These are phyloP conservation scores for Nephrotoma guestfalica DNA, from an alignment of 2,888 invertebrate genomes.

Conservation along the genomic window DNA sequence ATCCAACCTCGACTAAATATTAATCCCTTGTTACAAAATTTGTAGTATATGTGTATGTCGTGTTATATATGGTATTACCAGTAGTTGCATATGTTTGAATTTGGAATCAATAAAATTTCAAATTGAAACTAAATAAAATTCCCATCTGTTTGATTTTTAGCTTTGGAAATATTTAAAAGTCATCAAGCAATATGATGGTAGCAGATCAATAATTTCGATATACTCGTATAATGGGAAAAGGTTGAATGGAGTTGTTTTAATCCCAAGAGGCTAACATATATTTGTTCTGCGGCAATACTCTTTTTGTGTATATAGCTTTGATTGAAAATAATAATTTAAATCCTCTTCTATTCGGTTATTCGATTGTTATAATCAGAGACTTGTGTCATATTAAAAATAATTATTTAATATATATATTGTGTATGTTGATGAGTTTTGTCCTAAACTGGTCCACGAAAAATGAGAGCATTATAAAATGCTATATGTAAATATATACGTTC, in stretches of 20 bases:
- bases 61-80: neutral
- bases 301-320: neutral
- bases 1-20: neutral
- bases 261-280: neutral
- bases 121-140: neutral
- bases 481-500: too few species aligned
- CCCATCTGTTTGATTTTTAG: neutral
- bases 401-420: too few species aligned
- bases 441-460: too few species aligned
- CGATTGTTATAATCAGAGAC: neutral
- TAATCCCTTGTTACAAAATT: neutral
- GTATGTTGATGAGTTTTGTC: too few species aligned
- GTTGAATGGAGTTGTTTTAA: neutral
- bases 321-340: neutral
- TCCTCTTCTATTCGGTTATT: neutral
- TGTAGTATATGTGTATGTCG: neutral
- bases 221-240: neutral
- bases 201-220: neutral
- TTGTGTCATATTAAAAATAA: neutral
- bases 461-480: too few species aligned
- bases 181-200: neutral
- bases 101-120: neutral
- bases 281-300: neutral
- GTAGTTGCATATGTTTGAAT: neutral
- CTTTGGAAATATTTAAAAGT: neutral